phyloP scores from a whole-genome alignment of 2,888 invertebrate genomes.

The Elgonia sp. region DNA sequence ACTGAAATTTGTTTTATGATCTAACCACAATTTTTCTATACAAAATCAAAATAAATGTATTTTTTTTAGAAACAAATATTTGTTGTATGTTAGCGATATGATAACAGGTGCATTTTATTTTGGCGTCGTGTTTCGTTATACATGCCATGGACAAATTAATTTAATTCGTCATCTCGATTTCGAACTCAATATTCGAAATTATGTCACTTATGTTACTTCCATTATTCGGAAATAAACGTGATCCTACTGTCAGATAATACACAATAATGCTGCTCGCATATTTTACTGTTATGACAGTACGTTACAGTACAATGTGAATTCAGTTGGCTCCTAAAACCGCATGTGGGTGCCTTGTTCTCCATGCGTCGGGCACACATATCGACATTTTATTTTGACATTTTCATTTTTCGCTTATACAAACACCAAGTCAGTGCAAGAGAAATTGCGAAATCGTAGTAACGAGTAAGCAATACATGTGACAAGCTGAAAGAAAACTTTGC shows the following conservation, averaged over 20 bases:
- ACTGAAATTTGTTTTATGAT: neutral
- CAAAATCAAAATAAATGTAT: no score
- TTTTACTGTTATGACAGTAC: conserved; percentile 61
- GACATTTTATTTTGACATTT: conserved; percentile 66
- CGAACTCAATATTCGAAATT: conserved; percentile 60
- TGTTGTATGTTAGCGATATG: neutral
- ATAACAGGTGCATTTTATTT: conserved; percentile 18
- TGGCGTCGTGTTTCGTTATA: conserved; percentile 47
- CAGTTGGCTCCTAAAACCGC: conserved; percentile 62
- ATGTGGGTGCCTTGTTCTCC: conserved; percentile 43
- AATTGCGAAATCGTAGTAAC: conserved; percentile 56
- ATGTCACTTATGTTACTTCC: conserved; percentile 52
- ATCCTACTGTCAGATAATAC: conserved; percentile 53
- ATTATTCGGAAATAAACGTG: conserved; percentile 55
- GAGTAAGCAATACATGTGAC: conserved; percentile 55
- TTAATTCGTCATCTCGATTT: conserved; percentile 59
- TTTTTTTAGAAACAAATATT: no score
- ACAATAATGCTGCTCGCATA: conserved; percentile 59
- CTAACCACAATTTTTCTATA: no score
- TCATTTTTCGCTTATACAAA: conserved; percentile 56
- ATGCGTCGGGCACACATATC: conserved; percentile 33
- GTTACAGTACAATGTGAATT: conserved; percentile 47
- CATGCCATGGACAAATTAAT: conserved; percentile 53
- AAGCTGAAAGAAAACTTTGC: conserved; percentile 52
- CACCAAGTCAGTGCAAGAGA: conserved; percentile 37